Percentiles rank a stretch among this genome's conserved stretches.
phyloP scores from a whole-genome alignment of 1,140 invertebrate species.

The Vanessa tameamea region DNA sequence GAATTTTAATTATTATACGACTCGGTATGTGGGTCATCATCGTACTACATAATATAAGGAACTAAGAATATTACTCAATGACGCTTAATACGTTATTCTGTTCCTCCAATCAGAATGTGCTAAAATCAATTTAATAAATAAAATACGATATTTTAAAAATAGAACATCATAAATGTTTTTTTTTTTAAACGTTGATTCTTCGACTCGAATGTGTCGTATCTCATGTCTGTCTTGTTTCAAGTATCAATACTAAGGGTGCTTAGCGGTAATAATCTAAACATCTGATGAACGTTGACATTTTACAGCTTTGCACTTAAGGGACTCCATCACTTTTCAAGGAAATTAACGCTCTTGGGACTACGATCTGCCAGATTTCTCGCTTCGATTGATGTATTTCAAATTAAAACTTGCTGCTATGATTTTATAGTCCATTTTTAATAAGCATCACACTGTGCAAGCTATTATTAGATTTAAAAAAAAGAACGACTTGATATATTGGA shows the following conservation, averaged over 20 bases:
- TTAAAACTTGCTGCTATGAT: not conserved
- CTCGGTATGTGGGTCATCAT: too few species aligned
- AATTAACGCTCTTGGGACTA: slow-evolving; percentile 24
- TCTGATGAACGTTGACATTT: slow-evolving; percentile 27
- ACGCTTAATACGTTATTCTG: too few species aligned
- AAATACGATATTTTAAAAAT: too few species aligned
- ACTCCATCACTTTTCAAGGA: slow-evolving; percentile 21
- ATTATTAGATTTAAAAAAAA: too few species aligned
- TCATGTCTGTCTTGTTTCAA: not conserved
- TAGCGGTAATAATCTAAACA: slow-evolving; percentile 35
- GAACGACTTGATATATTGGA: too few species aligned
- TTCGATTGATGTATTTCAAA: not conserved
- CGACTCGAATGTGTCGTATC: not conserved
- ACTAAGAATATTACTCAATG: too few species aligned
- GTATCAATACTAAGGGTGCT: slow-evolving; percentile 11
- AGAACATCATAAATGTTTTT: too few species aligned
- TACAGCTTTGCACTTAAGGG: slow-evolving; percentile 33
- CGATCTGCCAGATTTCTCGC: slow-evolving; percentile 7
- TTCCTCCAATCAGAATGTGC: too few species aligned
- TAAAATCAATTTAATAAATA: too few species aligned
- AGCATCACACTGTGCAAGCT: too few species aligned
- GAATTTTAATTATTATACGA: too few species aligned
- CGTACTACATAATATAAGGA: too few species aligned
- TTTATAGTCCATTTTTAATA: not conserved
- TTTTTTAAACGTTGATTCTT: not conserved